These are phyloP conservation scores for Cyanistes caeruleus DNA, from an alignment of 2,113 vertebrate species.

Conservation along the genomic window DNA sequence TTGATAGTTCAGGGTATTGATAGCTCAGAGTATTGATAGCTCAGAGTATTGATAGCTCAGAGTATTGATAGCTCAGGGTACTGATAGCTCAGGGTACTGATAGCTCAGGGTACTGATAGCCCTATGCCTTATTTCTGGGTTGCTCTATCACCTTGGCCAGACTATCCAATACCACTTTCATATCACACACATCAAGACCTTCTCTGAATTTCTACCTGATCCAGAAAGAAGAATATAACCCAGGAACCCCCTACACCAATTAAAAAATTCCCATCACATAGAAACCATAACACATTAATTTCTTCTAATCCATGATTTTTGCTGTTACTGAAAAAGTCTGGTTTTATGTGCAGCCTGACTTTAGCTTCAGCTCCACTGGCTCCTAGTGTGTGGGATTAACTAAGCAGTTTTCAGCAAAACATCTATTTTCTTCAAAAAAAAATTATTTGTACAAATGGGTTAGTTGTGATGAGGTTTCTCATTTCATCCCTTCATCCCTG, in stretches of 20 bases:
- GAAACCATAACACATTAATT: neutral
- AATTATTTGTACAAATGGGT: neutral
- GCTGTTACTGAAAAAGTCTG: neutral
- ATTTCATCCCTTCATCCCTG: neutral
- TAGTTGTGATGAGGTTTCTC: neutral
- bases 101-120: neutral
- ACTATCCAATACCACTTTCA: neutral
- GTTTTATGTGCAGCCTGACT: neutral
- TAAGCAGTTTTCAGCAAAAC: neutral
- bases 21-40: neutral
- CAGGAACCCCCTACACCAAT: neutral
- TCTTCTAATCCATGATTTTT: neutral
- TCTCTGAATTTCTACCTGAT: neutral
- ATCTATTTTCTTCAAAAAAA: neutral
- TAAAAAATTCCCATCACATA: neutral
- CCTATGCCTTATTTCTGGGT: fast-evolving
- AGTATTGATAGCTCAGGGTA: neutral
- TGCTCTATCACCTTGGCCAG: neutral
- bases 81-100: fast-evolving
- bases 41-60: neutral
- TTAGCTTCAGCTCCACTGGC: neutral
- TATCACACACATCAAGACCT: neutral
- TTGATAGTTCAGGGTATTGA: neutral
- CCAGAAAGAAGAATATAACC: neutral
- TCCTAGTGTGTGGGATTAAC: neutral